Conservation (phyloP, 2,888 invertebrate species). For the Marronus borbonicus region DNA sequence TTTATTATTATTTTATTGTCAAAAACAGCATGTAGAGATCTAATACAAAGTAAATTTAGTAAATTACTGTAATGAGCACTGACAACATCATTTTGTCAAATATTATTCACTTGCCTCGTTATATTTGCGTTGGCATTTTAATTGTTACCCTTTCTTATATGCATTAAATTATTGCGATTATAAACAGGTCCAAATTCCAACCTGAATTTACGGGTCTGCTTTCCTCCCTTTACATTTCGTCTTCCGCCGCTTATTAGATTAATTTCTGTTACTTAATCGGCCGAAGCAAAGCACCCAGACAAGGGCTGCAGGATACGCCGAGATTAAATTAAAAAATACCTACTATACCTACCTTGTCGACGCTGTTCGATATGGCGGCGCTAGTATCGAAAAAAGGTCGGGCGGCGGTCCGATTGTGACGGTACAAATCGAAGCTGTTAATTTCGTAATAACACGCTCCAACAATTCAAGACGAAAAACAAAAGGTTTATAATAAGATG, state of each 20-base stretch:
- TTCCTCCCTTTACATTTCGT: not conserved
- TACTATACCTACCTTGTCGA: not conserved
- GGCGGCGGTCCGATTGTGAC: not conserved
- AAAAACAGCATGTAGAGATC: too few species aligned
- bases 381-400: slow-evolving; percentile 18
- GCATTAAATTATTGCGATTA: slow-evolving; percentile 2
- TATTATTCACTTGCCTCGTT: too few species aligned
- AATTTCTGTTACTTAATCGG: slow-evolving; percentile 25
- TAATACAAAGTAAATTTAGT: too few species aligned
- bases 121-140: slow-evolving; percentile 36
- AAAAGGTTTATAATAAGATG: not conserved
- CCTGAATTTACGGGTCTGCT: slow-evolving; percentile 14
- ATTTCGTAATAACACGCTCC: slow-evolving; percentile 27
- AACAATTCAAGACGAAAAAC: slow-evolving; percentile 8
- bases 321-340: slow-evolving; percentile 28
- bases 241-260: slow-evolving; percentile 29
- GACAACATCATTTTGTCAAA: too few species aligned
- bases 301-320: too few species aligned
- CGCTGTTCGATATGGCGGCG: slow-evolving; percentile 2
- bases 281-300: not conserved
- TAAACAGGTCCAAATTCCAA: not conserved
- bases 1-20: too few species aligned
- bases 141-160: slow-evolving; percentile 17
- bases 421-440: slow-evolving; percentile 29
- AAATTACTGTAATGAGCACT: too few species aligned